Conservation (phyloP, 2,888 invertebrate species). For the Polydrusus pterygomalis region DNA sequence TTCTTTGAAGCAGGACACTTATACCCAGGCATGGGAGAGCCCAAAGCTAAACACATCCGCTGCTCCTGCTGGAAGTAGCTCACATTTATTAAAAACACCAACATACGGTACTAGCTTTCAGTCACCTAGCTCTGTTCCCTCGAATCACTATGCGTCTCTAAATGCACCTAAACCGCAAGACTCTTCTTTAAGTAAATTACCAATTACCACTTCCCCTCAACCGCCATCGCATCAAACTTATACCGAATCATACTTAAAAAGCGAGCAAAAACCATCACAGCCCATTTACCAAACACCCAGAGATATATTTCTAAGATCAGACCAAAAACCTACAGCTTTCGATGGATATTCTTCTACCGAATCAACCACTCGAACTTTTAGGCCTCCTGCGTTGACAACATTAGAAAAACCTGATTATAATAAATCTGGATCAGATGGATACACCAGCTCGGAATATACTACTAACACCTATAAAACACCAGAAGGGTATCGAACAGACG, state of each 20-base stretch:
- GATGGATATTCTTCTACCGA: slow-evolving; percentile 21
- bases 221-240: slow-evolving; percentile 18
- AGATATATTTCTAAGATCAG: slow-evolving; percentile 20
- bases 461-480: slow-evolving; percentile 70
- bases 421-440: slow-evolving; percentile 63
- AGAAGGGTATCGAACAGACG: slow-evolving; percentile 68
- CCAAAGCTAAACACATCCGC: slow-evolving; percentile 8
- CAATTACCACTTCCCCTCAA: slow-evolving; percentile 51
- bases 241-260: slow-evolving; percentile 21
- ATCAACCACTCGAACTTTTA: slow-evolving; percentile 17
- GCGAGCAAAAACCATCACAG: slow-evolving; percentile 29
- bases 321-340: slow-evolving; percentile 20
- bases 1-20: slow-evolving; percentile 27
- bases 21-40: slow-evolving; percentile 22
- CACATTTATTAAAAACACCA: slow-evolving; percentile 32
- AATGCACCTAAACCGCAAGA: slow-evolving; percentile 50
- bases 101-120: slow-evolving; percentile 35
- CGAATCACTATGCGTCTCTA: slow-evolving; percentile 52
- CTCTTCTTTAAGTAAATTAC: slow-evolving; percentile 56
- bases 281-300: slow-evolving; percentile 23
- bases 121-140: slow-evolving; percentile 42
- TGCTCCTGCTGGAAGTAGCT: slow-evolving; percentile 6
- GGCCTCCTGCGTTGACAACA: slow-evolving; percentile 8
- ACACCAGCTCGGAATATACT: slow-evolving; percentile 67
- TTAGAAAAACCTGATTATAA: slow-evolving; percentile 18